Conservation (phyloP, 2,888 invertebrate species). For the Drosophila falleni region DNA sequence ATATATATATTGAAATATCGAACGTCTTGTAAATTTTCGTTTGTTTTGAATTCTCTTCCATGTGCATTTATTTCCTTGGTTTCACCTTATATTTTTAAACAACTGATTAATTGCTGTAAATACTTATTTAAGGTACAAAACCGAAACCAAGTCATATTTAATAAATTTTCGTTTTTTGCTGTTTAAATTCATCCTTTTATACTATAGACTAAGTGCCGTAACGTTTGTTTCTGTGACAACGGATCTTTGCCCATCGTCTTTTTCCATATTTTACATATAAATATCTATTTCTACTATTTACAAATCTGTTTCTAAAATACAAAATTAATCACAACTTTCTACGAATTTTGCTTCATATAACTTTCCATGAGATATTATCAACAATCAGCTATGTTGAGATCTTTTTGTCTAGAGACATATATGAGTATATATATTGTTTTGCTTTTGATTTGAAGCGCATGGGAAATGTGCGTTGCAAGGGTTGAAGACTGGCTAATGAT, state of each 20-base stretch:
- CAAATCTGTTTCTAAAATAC: constrained; percentile 30
- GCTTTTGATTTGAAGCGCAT: constrained; percentile 46
- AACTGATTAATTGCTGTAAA: constrained; percentile 51
- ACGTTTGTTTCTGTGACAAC: constrained; percentile 58
- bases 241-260: constrained; percentile 28
- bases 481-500: constrained; percentile 31
- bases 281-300: constrained; percentile 1
- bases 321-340: constrained; percentile 3
- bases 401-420: constrained; percentile 13
- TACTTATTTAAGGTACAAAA: constrained; percentile 35
- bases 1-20: constrained; percentile 41
- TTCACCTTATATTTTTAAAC: constrained; percentile 30
- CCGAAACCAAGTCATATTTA: constrained; percentile 25
- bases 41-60: constrained; percentile 59
- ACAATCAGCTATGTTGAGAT: constrained; percentile 1
- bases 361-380: constrained; percentile 1
- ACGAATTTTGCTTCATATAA: constrained; percentile 1
- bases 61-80: constrained; percentile 55
- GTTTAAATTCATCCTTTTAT: constrained; percentile 21
- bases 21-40: constrained; percentile 60
- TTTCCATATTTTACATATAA: constrained; percentile 11
- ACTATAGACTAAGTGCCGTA: constrained; percentile 38
- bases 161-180: constrained; percentile 36
- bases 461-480: constrained; percentile 40
- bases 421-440: constrained; percentile 2